Evolutionary conservation across 2,888 invertebrate genomes (phyloP).

Genomic region (Gasteruption jaculator): DNA sequence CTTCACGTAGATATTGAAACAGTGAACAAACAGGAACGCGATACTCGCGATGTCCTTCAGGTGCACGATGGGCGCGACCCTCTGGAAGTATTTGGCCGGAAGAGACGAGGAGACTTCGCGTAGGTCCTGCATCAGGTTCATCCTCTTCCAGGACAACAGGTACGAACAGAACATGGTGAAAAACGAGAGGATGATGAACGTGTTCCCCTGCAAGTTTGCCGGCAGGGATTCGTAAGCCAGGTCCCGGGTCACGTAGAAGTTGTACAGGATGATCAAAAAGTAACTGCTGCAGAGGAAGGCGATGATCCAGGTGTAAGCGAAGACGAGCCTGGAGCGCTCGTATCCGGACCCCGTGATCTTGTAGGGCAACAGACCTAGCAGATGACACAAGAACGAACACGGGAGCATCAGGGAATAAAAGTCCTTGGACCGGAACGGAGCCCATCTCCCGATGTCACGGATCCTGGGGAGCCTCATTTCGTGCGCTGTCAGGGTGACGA

Average conservation of each 20-base stretch:
- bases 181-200: conserved; percentile 24
- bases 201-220: conserved; percentile 29
- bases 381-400: conserved; percentile 20
- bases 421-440: conserved; percentile 24
- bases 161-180: conserved; percentile 23
- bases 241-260: conserved; percentile 18
- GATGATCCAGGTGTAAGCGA: conserved; percentile 22
- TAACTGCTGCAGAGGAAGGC: conserved; percentile 7
- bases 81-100: conserved; percentile 20
- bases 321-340: conserved; percentile 17
- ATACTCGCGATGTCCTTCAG: conserved; percentile 29
- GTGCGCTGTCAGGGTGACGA: too few species aligned
- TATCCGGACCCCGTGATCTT: conserved; percentile 18
- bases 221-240: conserved; percentile 26
- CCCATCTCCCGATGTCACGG: conserved; percentile 22
- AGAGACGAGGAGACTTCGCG: conserved; percentile 22
- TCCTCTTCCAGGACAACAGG: conserved; percentile 14
- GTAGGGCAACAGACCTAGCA: conserved; percentile 33
- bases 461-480: too few species aligned
- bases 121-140: conserved; percentile 25
- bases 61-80: conserved; percentile 24
- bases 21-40: conserved; percentile 22
- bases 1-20: conserved; percentile 18
- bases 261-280: conserved; percentile 17
- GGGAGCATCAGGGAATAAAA: conserved; percentile 31